phyloP scores from a whole-genome alignment of 2,113 vertebrate genomes.

The Rhinolophus sinicus region DNA sequence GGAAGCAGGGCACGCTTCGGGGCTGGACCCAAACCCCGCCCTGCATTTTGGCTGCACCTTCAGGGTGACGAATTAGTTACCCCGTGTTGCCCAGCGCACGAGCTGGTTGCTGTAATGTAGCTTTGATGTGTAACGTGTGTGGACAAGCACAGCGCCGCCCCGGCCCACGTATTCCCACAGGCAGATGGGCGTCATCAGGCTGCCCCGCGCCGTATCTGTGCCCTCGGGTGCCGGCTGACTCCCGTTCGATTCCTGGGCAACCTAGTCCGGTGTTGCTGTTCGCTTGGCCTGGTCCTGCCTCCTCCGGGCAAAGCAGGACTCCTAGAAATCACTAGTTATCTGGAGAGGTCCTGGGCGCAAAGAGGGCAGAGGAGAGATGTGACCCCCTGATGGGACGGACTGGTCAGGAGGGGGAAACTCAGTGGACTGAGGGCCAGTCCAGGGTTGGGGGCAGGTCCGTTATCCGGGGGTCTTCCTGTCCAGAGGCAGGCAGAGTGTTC shows the following conservation, averaged over 20 bases:
- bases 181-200: accelerated
- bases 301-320: neutral
- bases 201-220: too few relatives aligned
- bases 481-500: neutral
- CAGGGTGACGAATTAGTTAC: neutral
- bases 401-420: neutral
- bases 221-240: neutral
- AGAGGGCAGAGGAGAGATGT: neutral
- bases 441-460: neutral
- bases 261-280: neutral
- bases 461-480: neutral
- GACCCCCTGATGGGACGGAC: too few relatives aligned
- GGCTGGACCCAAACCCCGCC: neutral
- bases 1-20: neutral
- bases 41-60: neutral
- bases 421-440: neutral
- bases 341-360: neutral
- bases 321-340: neutral
- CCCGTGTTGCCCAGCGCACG: accelerated
- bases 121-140: neutral
- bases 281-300: neutral
- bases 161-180: neutral
- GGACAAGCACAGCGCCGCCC: accelerated
- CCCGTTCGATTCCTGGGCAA: neutral
- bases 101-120: neutral